Base-by-base conservation (phyloP, 2,113 vertebrate genomes). In the Plectropomus leopardus region DNA sequence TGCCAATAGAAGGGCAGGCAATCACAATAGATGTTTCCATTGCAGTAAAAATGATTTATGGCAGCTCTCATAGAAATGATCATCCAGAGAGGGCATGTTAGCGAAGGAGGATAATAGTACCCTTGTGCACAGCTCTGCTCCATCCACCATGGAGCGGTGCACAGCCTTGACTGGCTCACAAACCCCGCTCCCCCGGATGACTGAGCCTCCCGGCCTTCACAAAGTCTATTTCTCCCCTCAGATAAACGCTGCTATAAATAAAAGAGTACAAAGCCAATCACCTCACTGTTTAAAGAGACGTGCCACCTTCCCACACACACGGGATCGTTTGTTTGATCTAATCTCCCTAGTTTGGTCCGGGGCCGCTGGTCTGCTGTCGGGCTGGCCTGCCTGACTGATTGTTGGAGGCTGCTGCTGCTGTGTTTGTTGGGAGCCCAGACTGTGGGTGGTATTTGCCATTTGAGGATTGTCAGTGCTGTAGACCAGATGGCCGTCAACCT, bases 401-500 rank as follows among this genome's bases (percentile, higher is more conserved):
- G 82, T 59, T 75, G 40, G 66, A 64, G 55, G 67, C 71, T 26
- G 59, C 47, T 34, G 60, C 60, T 50, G 74, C 80, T 45, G 73
- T 82, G 80, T 79, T 87, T 79, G 73, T 36, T n/a, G 70, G 76
- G 58, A 67, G 70, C 60, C 68, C 78, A 57, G 79, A 85, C 63
- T 30, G 90, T 84, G 88, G 88, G 86, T 82, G 85, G 89, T 58
- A 79, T 89, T 84, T 83, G 78, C 87, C 86, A 76, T 84, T 1
- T 59, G 67, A 74, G 76, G 83, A 86, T 90, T 87, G 75, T 72
- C 84, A 67, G 61, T 21, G 30, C 80, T 60, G 74, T 59, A 63
- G 82, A 89, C 87, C 89, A 92, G 91, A 93, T 90, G 87, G 91
- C 86, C 64, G 66, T 84, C 86, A 91, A 86, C 82, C 90, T 87